Conservation (phyloP, 2,113 vertebrate genomes). For the Tichodroma muraria region DNA sequence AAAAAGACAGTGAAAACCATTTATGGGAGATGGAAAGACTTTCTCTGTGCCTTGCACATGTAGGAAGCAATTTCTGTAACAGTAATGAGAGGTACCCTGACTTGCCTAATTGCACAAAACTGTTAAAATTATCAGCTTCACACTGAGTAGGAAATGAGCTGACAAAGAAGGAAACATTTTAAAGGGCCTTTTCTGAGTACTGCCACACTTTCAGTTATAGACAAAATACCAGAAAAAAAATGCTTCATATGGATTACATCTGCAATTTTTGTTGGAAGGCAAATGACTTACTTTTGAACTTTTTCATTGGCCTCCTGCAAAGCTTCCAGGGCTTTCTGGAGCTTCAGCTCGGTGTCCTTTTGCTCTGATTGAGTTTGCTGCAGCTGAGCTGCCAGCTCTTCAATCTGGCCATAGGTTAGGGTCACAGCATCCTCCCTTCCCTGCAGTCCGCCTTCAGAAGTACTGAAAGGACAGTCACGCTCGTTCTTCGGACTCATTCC, state of each 20-base stretch:
- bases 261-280: not conserved
- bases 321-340: slow-evolving; percentile 68
- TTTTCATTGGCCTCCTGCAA: slow-evolving; percentile 73
- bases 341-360: slow-evolving; percentile 65
- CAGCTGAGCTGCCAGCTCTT: slow-evolving; percentile 72
- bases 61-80: not conserved
- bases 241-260: not conserved
- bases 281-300: slow-evolving; percentile 78
- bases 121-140: not conserved
- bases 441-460: slow-evolving; percentile 60
- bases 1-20: not conserved
- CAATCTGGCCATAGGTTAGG: slow-evolving; percentile 68
- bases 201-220: not conserved
- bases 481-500: slow-evolving; percentile 69
- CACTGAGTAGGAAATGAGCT: not conserved
- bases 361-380: slow-evolving; percentile 69
- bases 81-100: not conserved
- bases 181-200: not conserved
- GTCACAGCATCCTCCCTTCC: slow-evolving; percentile 61
- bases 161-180: not conserved
- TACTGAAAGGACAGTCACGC: slow-evolving; percentile 39
- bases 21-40: not conserved
- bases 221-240: not conserved
- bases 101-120: not conserved
- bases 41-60: not conserved